A percentile compares a stretch with the other conserved stretches of the same genome.
Evolutionary conservation across 2,113 vertebrate genomes (phyloP).

Genomic region (Hydropotes inermis): DNA sequence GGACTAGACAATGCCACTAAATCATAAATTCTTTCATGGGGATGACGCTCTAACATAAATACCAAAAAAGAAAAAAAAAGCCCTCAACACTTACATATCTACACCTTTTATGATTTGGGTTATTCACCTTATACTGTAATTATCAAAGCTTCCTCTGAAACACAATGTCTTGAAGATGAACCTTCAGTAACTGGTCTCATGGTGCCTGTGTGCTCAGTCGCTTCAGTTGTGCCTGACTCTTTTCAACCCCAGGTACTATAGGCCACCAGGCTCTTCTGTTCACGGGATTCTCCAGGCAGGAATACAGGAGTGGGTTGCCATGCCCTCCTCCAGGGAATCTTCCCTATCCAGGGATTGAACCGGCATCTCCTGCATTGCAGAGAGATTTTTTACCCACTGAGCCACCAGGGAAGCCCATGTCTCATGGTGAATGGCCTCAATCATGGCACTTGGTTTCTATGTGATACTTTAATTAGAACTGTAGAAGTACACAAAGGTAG

Average conservation of each 20-base stretch:
- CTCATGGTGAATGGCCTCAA: neutral
- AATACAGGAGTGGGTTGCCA: neutral
- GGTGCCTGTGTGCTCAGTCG: fast-evolving
- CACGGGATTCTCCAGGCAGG: neutral
- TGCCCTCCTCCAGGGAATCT: neutral
- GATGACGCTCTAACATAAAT: neutral
- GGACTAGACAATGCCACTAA: neutral
- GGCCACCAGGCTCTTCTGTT: neutral
- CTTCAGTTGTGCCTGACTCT: neutral
- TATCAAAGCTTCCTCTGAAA: neutral
- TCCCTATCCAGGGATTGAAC: neutral
- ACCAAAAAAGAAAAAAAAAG: neutral
- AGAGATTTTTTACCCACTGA: neutral
- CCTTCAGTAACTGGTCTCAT: neutral
- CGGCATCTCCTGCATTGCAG: neutral
- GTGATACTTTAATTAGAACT: neutral
- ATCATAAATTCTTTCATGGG: neutral
- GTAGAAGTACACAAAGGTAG: neutral
- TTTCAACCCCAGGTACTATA: neutral
- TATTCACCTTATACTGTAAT: neutral
- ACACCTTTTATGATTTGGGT: neutral
- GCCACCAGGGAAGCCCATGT: neutral
- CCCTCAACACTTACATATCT: neutral
- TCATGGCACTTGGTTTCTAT: neutral
- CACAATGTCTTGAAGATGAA: neutral